phyloP scores from a whole-genome alignment of 23 tunicate genomes.

The Ascidia mentula region DNA sequence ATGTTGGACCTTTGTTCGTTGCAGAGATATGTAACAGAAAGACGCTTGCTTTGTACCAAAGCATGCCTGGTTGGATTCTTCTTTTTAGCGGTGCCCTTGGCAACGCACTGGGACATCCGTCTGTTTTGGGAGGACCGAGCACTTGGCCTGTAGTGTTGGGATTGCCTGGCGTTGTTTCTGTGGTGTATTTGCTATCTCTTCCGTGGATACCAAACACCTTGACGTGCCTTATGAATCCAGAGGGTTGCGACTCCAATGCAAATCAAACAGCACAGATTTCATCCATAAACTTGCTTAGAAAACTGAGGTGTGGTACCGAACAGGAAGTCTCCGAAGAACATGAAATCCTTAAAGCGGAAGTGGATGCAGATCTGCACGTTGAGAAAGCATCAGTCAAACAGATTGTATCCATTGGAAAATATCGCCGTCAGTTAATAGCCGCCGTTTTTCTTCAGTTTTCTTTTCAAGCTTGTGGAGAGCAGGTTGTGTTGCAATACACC shows the following conservation, averaged over 20 bases:
- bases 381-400: conserved; percentile 19
- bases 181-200: conserved; percentile 13
- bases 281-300: neutral
- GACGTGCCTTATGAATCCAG: conserved; percentile 12
- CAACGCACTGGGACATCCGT: conserved; percentile 8
- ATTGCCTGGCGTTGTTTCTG: conserved; percentile 24
- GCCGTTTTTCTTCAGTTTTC: conserved; percentile 13
- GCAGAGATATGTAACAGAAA: conserved; percentile 25
- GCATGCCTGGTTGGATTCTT: neutral
- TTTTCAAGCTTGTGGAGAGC: conserved; percentile 20
- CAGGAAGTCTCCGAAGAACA: conserved; percentile 2
- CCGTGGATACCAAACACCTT: conserved; percentile 43
- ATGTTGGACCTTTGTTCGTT: conserved; percentile 17
- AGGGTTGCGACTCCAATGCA: neutral
- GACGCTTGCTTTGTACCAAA: conserved; percentile 22
- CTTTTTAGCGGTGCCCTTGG: conserved; percentile 23
- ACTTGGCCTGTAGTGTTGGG: conserved; percentile 19
- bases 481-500: conserved; percentile 15
- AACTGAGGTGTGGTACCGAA: neutral
- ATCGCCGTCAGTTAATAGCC: conserved; percentile 22
- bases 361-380: neutral
- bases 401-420: conserved; percentile 11
- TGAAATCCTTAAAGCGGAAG: conserved; percentile 2
- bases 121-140: conserved; percentile 21
- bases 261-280: neutral